Evolutionary conservation across 2,888 invertebrate genomes (phyloP).

Genomic region (Patella ulyssiponensis): DNA sequence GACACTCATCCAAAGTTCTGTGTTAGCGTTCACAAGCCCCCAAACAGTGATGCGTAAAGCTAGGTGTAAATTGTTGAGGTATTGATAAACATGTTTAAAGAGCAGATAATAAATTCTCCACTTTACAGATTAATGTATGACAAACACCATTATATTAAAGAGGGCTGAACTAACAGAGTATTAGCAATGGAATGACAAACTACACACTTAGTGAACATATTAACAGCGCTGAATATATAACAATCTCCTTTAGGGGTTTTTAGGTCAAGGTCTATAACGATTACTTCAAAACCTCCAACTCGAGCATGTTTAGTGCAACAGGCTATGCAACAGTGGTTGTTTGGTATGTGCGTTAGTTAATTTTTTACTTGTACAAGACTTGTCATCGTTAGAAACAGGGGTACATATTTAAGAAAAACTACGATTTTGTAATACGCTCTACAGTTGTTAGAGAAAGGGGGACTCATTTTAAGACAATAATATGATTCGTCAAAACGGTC

Average conservation of each 20-base stretch:
- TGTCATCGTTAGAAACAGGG: constrained; percentile 21
- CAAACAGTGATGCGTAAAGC: constrained; percentile 32
- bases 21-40: constrained; percentile 33
- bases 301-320: constrained; percentile 24
- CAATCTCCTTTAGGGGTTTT: constrained; percentile 21
- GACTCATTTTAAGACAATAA: constrained; percentile 23
- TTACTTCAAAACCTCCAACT: constrained; percentile 27
- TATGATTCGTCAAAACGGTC: constrained; percentile 28
- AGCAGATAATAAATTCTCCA: background rate
- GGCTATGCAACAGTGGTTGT: constrained; percentile 20
- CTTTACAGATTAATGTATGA: constrained; percentile 20
- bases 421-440: too few species aligned
- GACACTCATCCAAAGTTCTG: constrained; percentile 26
- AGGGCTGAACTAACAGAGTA: too few species aligned
- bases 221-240: constrained; percentile 23
- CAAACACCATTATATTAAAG: too few species aligned
- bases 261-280: constrained; percentile 23
- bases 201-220: constrained; percentile 23
- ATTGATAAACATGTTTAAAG: too few species aligned
- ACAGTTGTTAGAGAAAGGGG: too few species aligned
- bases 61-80: constrained; percentile 23
- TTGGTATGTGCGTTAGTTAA: constrained; percentile 22
- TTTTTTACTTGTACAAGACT: constrained; percentile 23
- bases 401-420: too few species aligned
- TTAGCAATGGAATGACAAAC: too few species aligned